phyloP scores from a whole-genome alignment of 2,113 vertebrate genomes.

The Trochalopteron elliotii region DNA sequence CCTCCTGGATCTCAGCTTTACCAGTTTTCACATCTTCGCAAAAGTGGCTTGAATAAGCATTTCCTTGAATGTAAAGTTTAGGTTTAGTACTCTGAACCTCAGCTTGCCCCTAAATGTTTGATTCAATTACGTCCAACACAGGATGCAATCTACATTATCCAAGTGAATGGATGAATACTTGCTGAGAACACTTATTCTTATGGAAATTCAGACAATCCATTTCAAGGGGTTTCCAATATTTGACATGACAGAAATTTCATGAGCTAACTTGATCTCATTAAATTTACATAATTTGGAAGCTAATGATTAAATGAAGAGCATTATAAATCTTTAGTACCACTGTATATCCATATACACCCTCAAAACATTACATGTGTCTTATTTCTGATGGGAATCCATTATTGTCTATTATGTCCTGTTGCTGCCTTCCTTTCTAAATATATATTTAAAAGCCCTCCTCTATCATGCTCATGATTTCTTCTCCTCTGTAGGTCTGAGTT shows the following conservation, averaged over 20 bases:
- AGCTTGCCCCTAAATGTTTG: neutral
- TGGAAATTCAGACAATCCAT: neutral
- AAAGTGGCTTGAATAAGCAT: neutral
- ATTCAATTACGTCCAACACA: neutral
- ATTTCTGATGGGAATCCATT: neutral
- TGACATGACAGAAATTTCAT: neutral
- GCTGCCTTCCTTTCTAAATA: neutral
- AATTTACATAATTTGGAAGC: neutral
- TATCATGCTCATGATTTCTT: neutral
- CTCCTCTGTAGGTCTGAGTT: neutral
- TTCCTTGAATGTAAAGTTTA: neutral
- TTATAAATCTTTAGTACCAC: neutral
- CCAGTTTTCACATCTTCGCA: neutral
- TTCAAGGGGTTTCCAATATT: neutral
- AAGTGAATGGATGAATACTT: neutral
- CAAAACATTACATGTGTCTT: neutral
- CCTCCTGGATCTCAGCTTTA: neutral
- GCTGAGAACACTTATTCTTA: neutral
- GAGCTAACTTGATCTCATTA: neutral
- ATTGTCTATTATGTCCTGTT: neutral
- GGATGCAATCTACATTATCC: neutral
- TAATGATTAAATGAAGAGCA: neutral
- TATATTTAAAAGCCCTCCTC: neutral
- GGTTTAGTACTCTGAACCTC: neutral
- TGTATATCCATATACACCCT: neutral